Evolutionary conservation across 2,888 invertebrate species (phyloP), one percentile per base, ranked within the genome.

Genomic region (Ctenicera cuprea): DNA sequence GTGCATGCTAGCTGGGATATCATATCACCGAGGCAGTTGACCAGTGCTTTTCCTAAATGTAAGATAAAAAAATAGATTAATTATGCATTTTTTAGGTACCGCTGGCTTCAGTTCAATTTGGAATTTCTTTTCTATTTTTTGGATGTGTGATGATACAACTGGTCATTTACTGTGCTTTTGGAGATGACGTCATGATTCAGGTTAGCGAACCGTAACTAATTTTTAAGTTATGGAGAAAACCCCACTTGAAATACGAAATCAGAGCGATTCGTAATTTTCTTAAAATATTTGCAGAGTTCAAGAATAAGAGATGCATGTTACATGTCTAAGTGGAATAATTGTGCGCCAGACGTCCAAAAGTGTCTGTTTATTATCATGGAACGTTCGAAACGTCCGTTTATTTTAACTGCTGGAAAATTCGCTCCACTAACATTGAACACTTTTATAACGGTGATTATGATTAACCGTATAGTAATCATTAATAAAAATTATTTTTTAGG

Each of bases 361-460:
- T 48, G 16, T 8, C 12, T 59, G 20, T 20, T 59, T 18, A 59
- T 59, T 12, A 38, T 59, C 8, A 59, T 59, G 59, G 59, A 59
- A 59, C 37, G 59, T 9, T n/a, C 59, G 3, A 59, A 59, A 59
- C 38, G 59, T n/a, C 59, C 59, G 1, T 20, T 18, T 37, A 16
- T 33, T 8, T 20, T 59, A n/a, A 59, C 38, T 20, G 59, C 59
- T 18, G 59, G 59, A 7, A 59, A 59, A 20, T 59, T 59, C 22
- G 16, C 33, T 9, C 9, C 16, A 9, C 14, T 48, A 1, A 16
- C 48, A 0, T 11, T 48, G 16, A 18, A 9, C 18, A 18, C 48
- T 8, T 20, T 48, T 5, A 7, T 48, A 18, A 20, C 20, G 9
- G 48, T 48, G 8, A 48, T n/a, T n/a, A n/a, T n/a, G n/a, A n/a